These are phyloP conservation scores for Orycteropus afer DNA, from an alignment of 2,113 vertebrate genomes.

Conservation along the genomic window DNA sequence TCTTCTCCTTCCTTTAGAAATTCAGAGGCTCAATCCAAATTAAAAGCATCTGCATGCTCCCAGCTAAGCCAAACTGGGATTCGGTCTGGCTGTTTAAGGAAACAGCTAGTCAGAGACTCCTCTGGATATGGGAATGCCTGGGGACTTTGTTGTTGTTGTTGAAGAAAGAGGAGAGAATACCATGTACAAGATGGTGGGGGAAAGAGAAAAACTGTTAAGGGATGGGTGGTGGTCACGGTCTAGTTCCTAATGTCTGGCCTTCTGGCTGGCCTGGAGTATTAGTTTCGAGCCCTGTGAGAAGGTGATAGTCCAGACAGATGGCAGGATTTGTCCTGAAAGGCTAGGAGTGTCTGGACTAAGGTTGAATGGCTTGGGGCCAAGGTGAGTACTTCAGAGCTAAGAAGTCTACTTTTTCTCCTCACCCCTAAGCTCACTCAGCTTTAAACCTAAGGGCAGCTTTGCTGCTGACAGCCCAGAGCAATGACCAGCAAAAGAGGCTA, in stretches of 20 bases:
- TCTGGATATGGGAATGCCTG: background rate
- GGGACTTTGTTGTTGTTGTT: background rate
- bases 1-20: background rate
- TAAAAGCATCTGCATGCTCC: background rate
- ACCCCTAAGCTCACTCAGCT: background rate
- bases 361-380: background rate
- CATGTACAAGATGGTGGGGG: background rate
- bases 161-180: background rate
- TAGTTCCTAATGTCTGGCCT: background rate
- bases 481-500: background rate
- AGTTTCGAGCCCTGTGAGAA: background rate
- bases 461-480: background rate
- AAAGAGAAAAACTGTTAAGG: background rate
- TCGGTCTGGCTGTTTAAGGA: background rate
- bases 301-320: background rate
- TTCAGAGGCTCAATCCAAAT: background rate
- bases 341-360: background rate
- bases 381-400: background rate
- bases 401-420: background rate
- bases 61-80: background rate
- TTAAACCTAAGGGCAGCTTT: background rate
- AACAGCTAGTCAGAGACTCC: background rate
- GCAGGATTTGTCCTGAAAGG: background rate
- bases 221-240: background rate
- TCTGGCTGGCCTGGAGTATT: background rate